Conservation (phyloP, 2,113 vertebrate species). For the Opisthocomus hoazin region DNA sequence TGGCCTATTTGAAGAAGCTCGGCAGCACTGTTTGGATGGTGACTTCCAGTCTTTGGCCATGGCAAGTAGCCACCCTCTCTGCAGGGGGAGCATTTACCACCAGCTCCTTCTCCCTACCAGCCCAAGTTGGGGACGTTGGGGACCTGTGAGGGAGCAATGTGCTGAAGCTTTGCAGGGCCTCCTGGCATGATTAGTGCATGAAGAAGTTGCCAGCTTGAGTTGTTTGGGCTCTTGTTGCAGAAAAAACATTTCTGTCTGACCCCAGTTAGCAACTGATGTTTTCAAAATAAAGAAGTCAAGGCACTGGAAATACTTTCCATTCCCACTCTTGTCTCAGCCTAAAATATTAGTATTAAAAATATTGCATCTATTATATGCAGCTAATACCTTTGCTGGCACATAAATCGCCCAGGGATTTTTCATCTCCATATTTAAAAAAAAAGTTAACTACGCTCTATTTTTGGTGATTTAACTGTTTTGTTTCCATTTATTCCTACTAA, state of each 20-base stretch:
- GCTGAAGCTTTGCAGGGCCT: constrained; percentile 14
- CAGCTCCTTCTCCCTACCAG: not conserved
- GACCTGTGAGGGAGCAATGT: not conserved
- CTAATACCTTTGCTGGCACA: constrained; percentile 42
- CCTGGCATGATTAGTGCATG: not conserved
- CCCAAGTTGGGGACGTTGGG: not conserved
- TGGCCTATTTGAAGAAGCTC: not conserved
- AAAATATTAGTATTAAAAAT: constrained; percentile 68
- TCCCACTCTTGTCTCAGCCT: constrained; percentile 45
- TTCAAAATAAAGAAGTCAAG: constrained; percentile 68
- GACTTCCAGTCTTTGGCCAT: not conserved
- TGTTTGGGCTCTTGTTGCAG: constrained; percentile 62
- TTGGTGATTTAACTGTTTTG: constrained; percentile 10
- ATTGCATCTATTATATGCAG: constrained; percentile 44
- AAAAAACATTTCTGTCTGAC: constrained; percentile 65
- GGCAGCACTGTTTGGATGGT: no score
- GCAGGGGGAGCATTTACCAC: not conserved
- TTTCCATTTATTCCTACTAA: not conserved
- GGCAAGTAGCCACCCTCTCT: not conserved
- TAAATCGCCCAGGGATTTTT: constrained; percentile 43
- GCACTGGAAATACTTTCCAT: constrained; percentile 66
- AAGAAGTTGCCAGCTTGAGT: constrained; percentile 40
- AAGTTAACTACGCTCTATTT: not conserved
- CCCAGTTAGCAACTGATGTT: constrained; percentile 66
- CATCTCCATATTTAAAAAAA: not conserved